A percentile compares a stretch with the other conserved stretches of the same genome.
phyloP scores from a whole-genome alignment of 2,888 invertebrate genomes.

The Apamea epomidion region DNA sequence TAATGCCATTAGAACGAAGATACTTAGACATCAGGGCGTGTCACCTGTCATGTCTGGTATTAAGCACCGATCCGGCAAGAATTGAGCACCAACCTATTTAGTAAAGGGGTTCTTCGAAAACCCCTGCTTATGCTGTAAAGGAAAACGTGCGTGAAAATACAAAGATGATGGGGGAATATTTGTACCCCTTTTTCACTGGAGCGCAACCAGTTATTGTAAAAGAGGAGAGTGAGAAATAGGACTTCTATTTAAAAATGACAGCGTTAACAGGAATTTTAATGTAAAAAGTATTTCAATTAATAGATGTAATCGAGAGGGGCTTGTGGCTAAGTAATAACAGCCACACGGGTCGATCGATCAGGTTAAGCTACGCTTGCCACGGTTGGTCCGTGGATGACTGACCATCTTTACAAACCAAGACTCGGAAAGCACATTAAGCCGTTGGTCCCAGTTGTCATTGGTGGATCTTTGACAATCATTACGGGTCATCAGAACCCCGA shows the following conservation, averaged over 20 bases:
- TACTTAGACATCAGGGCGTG: neutral
- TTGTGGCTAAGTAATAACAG: too few species aligned
- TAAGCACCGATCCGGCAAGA: conserved; percentile 30
- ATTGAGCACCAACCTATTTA: conserved; percentile 22
- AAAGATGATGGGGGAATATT: neutral
- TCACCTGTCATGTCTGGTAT: conserved; percentile 36
- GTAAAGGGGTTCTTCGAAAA: conserved; percentile 4
- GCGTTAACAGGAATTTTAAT: neutral
- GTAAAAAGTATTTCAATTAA: neutral
- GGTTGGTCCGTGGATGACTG: too few species aligned
- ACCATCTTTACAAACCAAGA: too few species aligned
- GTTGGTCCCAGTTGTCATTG: too few species aligned
- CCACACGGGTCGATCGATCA: too few species aligned
- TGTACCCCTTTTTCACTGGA: neutral
- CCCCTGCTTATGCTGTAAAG: conserved; percentile 6
- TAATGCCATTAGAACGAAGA: conserved; percentile 17
- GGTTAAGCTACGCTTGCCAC: too few species aligned
- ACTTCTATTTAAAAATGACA: neutral
- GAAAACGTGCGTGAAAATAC: conserved; percentile 35
- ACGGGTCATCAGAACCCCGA: too few species aligned
- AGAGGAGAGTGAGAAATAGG: neutral
- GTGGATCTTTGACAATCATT: too few species aligned
- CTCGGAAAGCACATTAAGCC: too few species aligned
- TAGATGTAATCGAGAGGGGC: neutral
- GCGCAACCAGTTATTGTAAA: neutral